Percentiles rank a stretch among this genome's conserved stretches.
These are phyloP conservation scores for Hypolimnas misippus DNA, from an alignment of 2,888 invertebrate species.

Conservation along the genomic window DNA sequence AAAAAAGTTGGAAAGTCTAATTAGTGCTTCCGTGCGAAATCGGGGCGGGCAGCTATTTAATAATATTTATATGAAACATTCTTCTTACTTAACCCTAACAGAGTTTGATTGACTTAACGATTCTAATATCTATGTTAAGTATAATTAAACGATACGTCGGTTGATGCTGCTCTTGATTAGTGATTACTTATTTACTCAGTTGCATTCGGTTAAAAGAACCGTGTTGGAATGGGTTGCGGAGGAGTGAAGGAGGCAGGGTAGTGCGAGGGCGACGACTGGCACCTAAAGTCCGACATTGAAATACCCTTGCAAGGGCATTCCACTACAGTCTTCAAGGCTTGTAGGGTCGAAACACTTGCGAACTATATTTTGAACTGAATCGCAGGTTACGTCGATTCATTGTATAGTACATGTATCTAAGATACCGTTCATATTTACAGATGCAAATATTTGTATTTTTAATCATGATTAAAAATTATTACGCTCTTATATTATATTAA, in stretches of 20 bases:
- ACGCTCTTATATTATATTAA: too few species aligned
- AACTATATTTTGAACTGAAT: conserved; percentile 45
- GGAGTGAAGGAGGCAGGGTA: conserved; percentile 59
- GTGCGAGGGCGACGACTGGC: conserved; percentile 78
- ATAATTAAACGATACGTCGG: too few species aligned
- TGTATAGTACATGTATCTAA: conserved; percentile 12
- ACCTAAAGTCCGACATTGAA: conserved; percentile 77
- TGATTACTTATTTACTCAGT: conserved; percentile 65
- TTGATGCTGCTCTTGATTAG: conserved; percentile 45
- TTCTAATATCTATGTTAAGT: too few species aligned
- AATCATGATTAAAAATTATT: too few species aligned
- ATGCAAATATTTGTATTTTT: neutral
- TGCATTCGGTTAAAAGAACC: conserved; percentile 51
- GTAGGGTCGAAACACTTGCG: conserved; percentile 51
- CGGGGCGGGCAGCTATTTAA: too few species aligned
- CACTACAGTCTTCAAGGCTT: conserved; percentile 72
- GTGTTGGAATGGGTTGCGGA: conserved; percentile 54
- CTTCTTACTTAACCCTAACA: too few species aligned
- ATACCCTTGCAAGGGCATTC: conserved; percentile 79
- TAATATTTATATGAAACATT: too few species aligned
- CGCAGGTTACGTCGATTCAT: conserved; percentile 23
- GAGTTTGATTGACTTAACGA: too few species aligned
- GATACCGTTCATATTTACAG: neutral
- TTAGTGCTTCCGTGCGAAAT: too few species aligned
- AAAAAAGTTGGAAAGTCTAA: too few species aligned